Evolutionary conservation across 2,113 vertebrate species (phyloP).

Genomic region (Apistogramma diplotaenia): DNA sequence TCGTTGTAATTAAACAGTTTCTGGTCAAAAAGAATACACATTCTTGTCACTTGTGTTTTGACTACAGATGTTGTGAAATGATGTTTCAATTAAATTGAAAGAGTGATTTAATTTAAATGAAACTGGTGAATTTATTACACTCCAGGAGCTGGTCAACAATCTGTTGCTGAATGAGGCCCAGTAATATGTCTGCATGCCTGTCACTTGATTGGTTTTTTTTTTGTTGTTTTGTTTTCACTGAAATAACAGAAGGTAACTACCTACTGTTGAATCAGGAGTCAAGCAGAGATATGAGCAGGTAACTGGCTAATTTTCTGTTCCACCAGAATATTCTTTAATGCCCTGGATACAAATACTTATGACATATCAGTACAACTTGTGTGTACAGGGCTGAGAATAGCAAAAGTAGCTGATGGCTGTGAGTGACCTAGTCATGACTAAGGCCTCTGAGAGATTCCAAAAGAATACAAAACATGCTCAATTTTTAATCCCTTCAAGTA

Average conservation of each 20-base stretch:
- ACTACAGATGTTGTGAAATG: not conserved
- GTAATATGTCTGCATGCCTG: not conserved
- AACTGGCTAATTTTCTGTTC: not conserved
- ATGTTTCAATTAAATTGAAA: not conserved
- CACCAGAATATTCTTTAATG: not conserved
- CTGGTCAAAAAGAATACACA: not conserved
- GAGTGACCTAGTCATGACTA: constrained; percentile 65
- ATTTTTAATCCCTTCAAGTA: constrained; percentile 58
- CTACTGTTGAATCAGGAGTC: not conserved
- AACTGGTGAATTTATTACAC: not conserved
- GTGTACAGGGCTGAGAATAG: constrained; percentile 52
- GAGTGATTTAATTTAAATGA: not conserved
- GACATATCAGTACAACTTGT: constrained; percentile 36
- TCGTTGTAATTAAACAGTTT: not conserved
- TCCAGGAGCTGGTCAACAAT: not conserved
- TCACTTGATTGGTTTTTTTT: not conserved
- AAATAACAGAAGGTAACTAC: not conserved
- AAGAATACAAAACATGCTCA: constrained; percentile 56
- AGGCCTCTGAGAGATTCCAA: constrained; percentile 44
- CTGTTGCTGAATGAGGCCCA: not conserved
- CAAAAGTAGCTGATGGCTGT: constrained; percentile 52
- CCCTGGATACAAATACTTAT: constrained; percentile 37
- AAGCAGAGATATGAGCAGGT: not conserved
- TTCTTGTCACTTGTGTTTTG: not conserved
- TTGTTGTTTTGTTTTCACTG: not conserved